phyloP scores from a whole-genome alignment of 2,797 vertebrate genomes.

The Cossypha caffra region DNA sequence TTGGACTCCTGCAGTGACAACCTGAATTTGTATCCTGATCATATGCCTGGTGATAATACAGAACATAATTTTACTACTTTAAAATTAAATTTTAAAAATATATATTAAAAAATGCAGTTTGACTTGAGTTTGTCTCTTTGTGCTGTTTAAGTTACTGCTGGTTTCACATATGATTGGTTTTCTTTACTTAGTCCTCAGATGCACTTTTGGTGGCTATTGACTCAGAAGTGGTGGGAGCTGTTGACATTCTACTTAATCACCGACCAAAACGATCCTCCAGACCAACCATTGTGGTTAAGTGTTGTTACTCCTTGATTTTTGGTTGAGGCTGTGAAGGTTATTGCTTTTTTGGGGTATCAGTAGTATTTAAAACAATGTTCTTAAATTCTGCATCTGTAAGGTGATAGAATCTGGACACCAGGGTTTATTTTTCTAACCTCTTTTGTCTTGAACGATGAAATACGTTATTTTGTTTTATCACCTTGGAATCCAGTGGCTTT shows the following conservation, averaged over 20 bases:
- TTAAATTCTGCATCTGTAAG: neutral
- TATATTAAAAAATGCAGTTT: neutral
- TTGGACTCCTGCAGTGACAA: neutral
- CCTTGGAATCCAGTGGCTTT: neutral
- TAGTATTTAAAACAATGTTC: neutral
- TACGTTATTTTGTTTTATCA: neutral
- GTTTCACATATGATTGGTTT: constrained; percentile 1
- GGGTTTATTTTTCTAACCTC: neutral
- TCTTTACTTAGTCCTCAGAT: constrained; percentile 85
- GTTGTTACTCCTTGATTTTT: constrained; percentile 50
- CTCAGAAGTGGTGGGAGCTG: constrained; percentile 97
- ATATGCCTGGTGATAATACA: neutral
- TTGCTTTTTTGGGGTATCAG: neutral
- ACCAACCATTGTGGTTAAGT: constrained; percentile 93
- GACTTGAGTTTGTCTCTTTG: neutral
- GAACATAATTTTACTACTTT: fast-evolving
- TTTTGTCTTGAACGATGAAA: neutral
- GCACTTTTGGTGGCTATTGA: constrained; percentile 96
- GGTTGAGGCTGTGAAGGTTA: neutral
- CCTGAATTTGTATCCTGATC: neutral
- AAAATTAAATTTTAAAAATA: neutral
- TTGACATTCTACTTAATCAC: constrained; percentile 97
- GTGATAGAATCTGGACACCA: neutral
- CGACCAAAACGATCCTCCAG: constrained; percentile 91
- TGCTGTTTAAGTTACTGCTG: neutral